A percentile compares a stretch with the other conserved stretches of the same genome.
phyloP scores from a whole-genome alignment of 2,888 invertebrate species.

The Ligdia adustata region DNA sequence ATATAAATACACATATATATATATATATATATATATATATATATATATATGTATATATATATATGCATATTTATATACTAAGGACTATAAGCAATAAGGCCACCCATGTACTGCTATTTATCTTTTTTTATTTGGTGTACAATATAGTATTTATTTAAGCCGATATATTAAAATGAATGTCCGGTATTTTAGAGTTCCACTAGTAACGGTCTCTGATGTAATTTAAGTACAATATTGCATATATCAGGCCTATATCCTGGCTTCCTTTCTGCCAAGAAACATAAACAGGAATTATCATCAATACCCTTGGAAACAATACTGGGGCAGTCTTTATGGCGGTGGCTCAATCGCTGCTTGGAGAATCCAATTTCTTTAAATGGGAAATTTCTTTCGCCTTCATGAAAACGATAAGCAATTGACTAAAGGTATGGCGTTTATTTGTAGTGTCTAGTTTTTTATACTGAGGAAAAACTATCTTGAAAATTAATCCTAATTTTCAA shows the following conservation, averaged over 20 bases:
- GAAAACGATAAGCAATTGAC: slow-evolving; percentile 29
- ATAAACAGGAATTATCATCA: slow-evolving; percentile 70
- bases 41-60: no score
- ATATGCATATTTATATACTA: no score
- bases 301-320: slow-evolving; percentile 62
- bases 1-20: no score
- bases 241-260: slow-evolving; percentile 49
- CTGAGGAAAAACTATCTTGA: slow-evolving; percentile 4
- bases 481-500: no score
- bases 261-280: slow-evolving; percentile 53
- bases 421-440: slow-evolving; percentile 21
- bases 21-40: no score
- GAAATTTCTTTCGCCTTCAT: slow-evolving; percentile 29
- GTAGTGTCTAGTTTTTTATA: slow-evolving; percentile 16
- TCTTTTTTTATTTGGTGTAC: no score
- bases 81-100: no score
- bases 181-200: no score
- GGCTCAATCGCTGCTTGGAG: slow-evolving; percentile 50
- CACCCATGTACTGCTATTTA: no score
- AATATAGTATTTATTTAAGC: no score
- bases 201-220: slow-evolving; percentile 43
- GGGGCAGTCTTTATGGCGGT: slow-evolving; percentile 57
- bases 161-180: slow-evolving; percentile 21
- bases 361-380: slow-evolving; percentile 61
- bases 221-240: slow-evolving; percentile 46